These are phyloP conservation scores for Myotis pilosus DNA, from an alignment of 2,797 vertebrate genomes.

Conservation along the genomic window DNA sequence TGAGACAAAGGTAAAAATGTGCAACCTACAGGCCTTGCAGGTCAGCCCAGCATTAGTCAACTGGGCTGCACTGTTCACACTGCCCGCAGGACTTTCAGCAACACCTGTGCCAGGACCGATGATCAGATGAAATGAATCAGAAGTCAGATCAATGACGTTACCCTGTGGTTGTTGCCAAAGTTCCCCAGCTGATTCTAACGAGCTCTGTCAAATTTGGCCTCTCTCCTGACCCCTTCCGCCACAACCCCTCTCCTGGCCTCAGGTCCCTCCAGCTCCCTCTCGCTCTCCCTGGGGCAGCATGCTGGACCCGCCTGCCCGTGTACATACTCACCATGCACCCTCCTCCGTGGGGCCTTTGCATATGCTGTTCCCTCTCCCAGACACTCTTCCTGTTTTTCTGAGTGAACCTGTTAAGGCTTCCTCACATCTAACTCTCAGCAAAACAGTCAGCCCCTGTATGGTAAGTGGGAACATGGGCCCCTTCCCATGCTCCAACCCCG, in stretches of 20 bases:
- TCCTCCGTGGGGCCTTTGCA: neutral
- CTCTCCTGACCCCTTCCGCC: rapidly evolving
- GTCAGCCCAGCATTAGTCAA: neutral
- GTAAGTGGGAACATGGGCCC: neutral
- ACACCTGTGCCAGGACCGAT: rapidly evolving
- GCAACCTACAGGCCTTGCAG: rapidly evolving
- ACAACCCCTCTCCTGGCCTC: rapidly evolving
- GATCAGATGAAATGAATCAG: neutral
- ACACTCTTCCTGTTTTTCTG: neutral
- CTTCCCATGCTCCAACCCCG: neutral
- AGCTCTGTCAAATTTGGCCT: neutral
- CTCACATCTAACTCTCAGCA: neutral
- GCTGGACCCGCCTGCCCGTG: neutral
- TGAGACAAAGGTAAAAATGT: neutral
- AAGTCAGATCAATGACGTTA: neutral
- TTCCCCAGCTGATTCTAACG: neutral
- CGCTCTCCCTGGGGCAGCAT: rapidly evolving
- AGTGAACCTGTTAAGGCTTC: neutral
- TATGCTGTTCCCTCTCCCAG: neutral
- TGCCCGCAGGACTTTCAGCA: no score
- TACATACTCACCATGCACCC: rapidly evolving
- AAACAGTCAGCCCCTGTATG: neutral
- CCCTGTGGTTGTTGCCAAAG: rapidly evolving
- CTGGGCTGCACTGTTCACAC: rapidly evolving
- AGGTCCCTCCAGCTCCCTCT: neutral